phyloP scores from a whole-genome alignment of 2,888 invertebrate genomes.

The Andrena bicolor region DNA sequence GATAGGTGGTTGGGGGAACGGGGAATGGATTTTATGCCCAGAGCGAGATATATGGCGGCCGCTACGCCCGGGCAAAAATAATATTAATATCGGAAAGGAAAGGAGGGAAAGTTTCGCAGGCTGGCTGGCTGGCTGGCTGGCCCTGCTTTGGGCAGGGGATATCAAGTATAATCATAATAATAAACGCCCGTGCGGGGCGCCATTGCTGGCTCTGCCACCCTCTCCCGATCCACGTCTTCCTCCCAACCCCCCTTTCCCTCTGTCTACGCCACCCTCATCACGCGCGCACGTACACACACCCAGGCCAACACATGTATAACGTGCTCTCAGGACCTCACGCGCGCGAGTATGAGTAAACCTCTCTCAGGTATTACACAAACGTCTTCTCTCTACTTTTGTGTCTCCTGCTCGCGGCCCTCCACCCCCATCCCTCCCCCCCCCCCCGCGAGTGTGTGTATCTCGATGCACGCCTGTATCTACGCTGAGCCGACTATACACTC shows the following conservation, averaged over 20 bases:
- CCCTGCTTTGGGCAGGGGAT: conserved; percentile 84
- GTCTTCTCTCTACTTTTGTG: conserved; percentile 59
- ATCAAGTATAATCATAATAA: conserved; percentile 85
- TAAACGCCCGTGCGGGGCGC: conserved; percentile 83
- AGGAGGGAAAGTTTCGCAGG: conserved; percentile 85
- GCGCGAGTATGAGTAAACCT: conserved; percentile 62
- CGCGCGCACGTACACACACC: conserved; percentile 62
- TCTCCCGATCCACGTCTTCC: conserved; percentile 64
- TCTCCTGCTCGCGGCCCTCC: conserved; percentile 31
- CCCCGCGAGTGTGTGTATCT: conserved; percentile 34
- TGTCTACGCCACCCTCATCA: conserved; percentile 74
- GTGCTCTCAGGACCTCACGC: conserved; percentile 54
- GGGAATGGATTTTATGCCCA: conserved; percentile 85
- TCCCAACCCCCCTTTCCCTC: conserved; percentile 53
- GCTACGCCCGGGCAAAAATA: conserved; percentile 85
- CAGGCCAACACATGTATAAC: conserved; percentile 62
- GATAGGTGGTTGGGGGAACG: conserved; percentile 78
- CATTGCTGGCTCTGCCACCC: conserved; percentile 81
- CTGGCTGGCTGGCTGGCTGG: conserved; percentile 78
- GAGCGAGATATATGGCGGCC: conserved; percentile 85
- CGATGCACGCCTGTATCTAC: conserved; percentile 62
- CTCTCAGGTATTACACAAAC: conserved; percentile 72
- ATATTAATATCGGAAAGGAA: conserved; percentile 85
- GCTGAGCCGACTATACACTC: conserved; percentile 78
- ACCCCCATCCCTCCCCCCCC: neutral